Evolutionary conservation across 2,113 vertebrate species (phyloP).

Genomic region (Laticauda colubrina): DNA sequence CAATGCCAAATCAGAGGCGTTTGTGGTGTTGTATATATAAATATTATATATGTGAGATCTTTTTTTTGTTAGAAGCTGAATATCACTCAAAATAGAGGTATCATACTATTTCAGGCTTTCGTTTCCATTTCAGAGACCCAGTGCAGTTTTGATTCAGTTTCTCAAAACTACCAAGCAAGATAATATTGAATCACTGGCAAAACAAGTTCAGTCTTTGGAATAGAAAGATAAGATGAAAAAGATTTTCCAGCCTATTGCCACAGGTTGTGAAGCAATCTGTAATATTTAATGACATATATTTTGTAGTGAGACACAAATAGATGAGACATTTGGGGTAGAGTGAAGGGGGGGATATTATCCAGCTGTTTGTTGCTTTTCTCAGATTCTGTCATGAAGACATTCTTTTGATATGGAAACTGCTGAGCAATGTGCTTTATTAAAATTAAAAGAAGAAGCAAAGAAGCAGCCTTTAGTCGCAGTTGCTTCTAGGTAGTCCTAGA

Average conservation of each 20-base stretch:
- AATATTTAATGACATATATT: background rate
- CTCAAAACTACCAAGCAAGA: background rate
- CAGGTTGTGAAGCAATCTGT: background rate
- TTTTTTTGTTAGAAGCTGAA: background rate
- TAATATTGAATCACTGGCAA: background rate
- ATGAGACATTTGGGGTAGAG: background rate
- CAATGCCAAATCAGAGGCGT: background rate
- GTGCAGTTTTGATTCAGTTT: background rate
- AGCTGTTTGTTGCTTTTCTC: background rate
- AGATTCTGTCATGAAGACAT: background rate
- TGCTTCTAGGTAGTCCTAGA: background rate
- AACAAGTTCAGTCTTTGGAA: background rate
- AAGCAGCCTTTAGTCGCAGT: background rate
- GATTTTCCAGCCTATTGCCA: background rate
- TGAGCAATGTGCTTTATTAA: background rate
- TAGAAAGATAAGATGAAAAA: background rate
- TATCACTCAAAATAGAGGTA: background rate
- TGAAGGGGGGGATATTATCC: background rate
- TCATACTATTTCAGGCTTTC: background rate
- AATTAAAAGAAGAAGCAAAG: background rate
- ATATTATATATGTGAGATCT: background rate
- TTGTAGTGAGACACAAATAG: background rate
- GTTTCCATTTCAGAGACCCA: background rate
- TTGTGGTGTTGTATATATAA: background rate
- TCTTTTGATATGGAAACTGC: background rate